Conservation (phyloP, 1,140 invertebrate genomes). For the Pseudomyrmex gracilis region DNA sequence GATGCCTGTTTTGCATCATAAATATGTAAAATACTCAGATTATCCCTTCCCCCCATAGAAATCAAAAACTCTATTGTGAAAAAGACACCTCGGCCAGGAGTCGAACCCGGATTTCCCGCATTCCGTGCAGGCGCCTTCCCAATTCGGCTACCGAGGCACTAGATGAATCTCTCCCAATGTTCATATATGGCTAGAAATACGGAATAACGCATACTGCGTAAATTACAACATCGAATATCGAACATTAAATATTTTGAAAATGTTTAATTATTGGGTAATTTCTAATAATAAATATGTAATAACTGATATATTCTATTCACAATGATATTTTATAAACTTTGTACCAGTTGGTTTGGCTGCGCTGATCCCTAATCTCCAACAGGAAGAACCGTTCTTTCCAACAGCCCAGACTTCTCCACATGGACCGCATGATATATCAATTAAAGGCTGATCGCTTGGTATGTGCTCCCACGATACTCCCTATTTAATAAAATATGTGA, state of each 20-base stretch:
- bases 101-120: too few species aligned
- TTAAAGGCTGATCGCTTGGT: slow-evolving; percentile 91
- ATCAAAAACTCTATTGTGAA: too few species aligned
- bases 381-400: slow-evolving; percentile 93
- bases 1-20: too few species aligned
- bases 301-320: neutral
- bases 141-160: too few species aligned
- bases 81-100: too few species aligned
- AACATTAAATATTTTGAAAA: neutral
- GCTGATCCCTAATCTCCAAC: slow-evolving; percentile 90
- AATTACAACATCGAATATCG: too few species aligned
- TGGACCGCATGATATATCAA: slow-evolving; percentile 90
- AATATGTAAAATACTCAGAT: too few species aligned
- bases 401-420: slow-evolving; percentile 93
- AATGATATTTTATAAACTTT: slow-evolving; percentile 1
- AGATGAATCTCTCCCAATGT: too few species aligned
- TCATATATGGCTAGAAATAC: too few species aligned
- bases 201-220: too few species aligned
- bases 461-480: slow-evolving; percentile 92
- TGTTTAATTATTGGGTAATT: neutral
- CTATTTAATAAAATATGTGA: slow-evolving; percentile 79
- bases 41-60: too few species aligned
- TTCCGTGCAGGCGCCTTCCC: too few species aligned
- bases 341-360: slow-evolving; percentile 88
- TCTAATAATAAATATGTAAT: neutral